Evolutionary conservation across 1,140 invertebrate genomes (phyloP).

Genomic region (Tetraneura akinire): DNA sequence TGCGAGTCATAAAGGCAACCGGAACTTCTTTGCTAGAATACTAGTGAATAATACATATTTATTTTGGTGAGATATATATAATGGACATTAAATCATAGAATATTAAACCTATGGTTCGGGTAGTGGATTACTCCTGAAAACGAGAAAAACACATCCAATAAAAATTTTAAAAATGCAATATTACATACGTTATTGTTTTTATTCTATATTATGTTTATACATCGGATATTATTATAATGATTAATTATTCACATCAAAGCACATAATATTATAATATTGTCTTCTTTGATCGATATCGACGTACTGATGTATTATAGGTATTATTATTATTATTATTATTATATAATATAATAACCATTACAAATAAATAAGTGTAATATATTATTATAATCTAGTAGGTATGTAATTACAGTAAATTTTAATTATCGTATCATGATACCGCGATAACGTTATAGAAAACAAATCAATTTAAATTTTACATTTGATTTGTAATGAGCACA

Average conservation of each 20-base stretch:
- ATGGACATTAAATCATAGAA: slow-evolving; percentile 28
- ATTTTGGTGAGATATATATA: slow-evolving; percentile 26
- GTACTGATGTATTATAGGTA: too few species aligned
- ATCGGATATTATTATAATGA: background rate
- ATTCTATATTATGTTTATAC: background rate
- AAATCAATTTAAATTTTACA: slow-evolving; percentile 17
- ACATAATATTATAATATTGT: background rate
- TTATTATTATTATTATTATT: too few species aligned
- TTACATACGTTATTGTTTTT: background rate
- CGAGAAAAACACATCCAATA: background rate
- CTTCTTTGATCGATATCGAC: too few species aligned
- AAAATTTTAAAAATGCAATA: background rate
- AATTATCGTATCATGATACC: background rate
- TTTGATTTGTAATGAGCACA: slow-evolving; percentile 43
- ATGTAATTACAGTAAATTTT: background rate
- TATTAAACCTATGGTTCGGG: background rate
- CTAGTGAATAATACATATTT: slow-evolving; percentile 30
- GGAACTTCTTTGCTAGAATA: background rate
- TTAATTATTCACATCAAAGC: background rate
- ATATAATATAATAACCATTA: too few species aligned
- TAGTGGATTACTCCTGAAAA: background rate
- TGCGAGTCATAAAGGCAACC: background rate
- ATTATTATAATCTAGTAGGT: background rate
- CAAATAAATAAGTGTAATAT: background rate
- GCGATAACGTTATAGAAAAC: background rate